Base-by-base conservation (phyloP, 2,888 invertebrate genomes). In the Sacculina carcini region DNA sequence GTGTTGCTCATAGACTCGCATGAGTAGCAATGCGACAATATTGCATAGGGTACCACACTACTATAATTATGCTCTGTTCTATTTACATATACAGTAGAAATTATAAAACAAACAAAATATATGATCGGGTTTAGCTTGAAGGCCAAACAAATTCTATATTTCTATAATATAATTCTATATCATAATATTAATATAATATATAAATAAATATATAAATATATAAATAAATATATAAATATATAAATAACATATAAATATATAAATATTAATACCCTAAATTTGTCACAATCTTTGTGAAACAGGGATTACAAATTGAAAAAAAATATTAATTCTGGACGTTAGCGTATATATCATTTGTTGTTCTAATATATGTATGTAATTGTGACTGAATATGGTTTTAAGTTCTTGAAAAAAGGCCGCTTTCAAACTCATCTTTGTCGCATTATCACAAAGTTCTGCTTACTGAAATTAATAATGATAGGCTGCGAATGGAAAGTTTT, bases 81-180 rank as follows among this genome's bases (percentile, higher is more conserved):
- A n/a, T n/a, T n/a, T n/a, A n/a, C n/a, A n/a, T n/a, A n/a, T n/a
- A n/a, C 14, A 2, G 23, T 21, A 46, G n/a, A 46, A 46, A 10
- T 9, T n/a, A 14, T 46, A 9, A 23, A 19, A 2, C 28, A 23
- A 2, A 14, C 7, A 26, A 46, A 4, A 46, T 26, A 14, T 16
- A 3, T 10, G n/a, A 9, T 12, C n/a, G 24, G 23, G 23, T 14
- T 4, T 57, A 57, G 42, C 19, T 7, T 28, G n/a, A 44, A 44
- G n/a, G 6, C 10, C 26, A 29, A 16, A 7, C 19, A 44, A 34
- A 6, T 21, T 44, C 6, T 44, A 44, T 44, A 48, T 34, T 31
- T 48, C 29, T 48, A 48, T 32, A 32, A 48, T 48, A 48, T 48
- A 48, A 31, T 31, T 48, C 29, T 48, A 48, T 48, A 48, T 48